Evolutionary conservation across 2,797 vertebrate species (phyloP), one percentile per base, ranked within the genome.

Genomic region (Somateria mollissima): DNA sequence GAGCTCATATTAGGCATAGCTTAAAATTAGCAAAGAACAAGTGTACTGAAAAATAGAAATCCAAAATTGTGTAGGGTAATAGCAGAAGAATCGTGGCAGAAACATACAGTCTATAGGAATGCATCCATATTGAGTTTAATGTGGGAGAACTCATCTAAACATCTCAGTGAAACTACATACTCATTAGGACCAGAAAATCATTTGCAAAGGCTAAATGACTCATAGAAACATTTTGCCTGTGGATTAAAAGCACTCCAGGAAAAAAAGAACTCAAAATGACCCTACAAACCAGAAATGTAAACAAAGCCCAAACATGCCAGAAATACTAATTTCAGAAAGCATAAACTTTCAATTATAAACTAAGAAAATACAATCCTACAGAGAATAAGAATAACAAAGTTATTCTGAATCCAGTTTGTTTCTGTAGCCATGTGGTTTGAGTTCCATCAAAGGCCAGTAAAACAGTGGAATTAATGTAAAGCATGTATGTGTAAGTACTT

Each of bases 1-100:
- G 11, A 0, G 2, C 25, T 70, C 0, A 0, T 60, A 54, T 27
- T 12, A n/a, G 13, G 6, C 6, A 70, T 18, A 39, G 18, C 18
- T 24, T 58, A 39, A 69, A 69, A 78, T 20, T 60, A 43, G 11
- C 24, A 49, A 82, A 77, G n/a, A 58, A 24, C 0, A 0, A 58
- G 18, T 17, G 14, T 20, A 28, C 10, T 76, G 60, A 22, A 91
- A 51, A 39, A 41, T 0, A 66, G 8, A 73, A 77, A 11, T 60
- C 56, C 71, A 69, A 77, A 81, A 39, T 6, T 34, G 25, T 0
- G 0, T 0, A 4, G 13, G 3, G 8, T 75, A 41, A 20, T 34
- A 43, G 37, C 41, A 85, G 39, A 69, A 81, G 49, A 67, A 57
- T 51, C 25, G 41, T 88, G 65, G 32, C n/a, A 53, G 60, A 58